A percentile compares a stretch with the other conserved stretches of the same genome.
phyloP scores from a whole-genome alignment of 2,888 invertebrate genomes.

The Alloscopus bannaensis region DNA sequence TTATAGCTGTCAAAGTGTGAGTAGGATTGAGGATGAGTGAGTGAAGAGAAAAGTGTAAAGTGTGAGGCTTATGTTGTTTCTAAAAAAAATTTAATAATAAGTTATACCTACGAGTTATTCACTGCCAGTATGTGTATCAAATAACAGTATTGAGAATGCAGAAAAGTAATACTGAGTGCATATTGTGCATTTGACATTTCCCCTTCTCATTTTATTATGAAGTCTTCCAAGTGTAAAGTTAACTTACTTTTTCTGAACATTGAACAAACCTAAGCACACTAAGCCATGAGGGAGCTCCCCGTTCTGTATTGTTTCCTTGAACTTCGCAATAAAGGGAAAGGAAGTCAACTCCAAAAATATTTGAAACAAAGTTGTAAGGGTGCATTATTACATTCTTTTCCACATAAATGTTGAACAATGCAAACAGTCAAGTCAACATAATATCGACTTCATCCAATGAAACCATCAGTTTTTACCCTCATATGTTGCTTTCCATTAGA shows the following conservation, averaged over 20 bases:
- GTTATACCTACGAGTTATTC: no score
- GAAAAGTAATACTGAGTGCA: slow-evolving; percentile 15
- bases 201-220: slow-evolving; percentile 28
- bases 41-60: slow-evolving; percentile 9
- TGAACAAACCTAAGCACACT: neutral
- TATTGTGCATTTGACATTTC: slow-evolving; percentile 49
- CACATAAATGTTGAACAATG: slow-evolving; percentile 25
- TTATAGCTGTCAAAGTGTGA: slow-evolving; percentile 7
- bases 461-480: no score
- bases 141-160: neutral
- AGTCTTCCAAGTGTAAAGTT: slow-evolving; percentile 27
- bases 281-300: neutral
- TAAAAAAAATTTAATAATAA: slow-evolving; percentile 22
- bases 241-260: neutral
- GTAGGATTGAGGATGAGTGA: no score
- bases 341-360: slow-evolving; percentile 9
- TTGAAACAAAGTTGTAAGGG: neutral
- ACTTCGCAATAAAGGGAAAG: slow-evolving; percentile 20
- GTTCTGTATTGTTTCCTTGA: no score
- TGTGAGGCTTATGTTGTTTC: neutral
- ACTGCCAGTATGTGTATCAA: neutral
- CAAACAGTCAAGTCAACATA: no score
- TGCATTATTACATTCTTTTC: slow-evolving; percentile 28
- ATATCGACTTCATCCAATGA: no score
- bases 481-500: no score